Evolutionary conservation across 2,113 vertebrate genomes (phyloP).

Genomic region (Calyptomena viridis): DNA sequence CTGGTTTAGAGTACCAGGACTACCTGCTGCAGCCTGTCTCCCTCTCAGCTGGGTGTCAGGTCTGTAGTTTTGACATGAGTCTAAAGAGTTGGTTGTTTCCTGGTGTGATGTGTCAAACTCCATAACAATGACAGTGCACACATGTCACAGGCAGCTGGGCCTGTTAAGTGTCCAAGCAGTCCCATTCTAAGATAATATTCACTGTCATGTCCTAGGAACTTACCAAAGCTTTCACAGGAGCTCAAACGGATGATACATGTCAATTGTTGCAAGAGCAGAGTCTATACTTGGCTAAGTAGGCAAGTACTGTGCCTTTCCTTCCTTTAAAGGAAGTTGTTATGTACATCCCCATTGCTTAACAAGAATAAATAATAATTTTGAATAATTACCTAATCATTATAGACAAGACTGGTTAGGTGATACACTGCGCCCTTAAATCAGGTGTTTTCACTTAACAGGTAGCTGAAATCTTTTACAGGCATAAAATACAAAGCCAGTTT

Average conservation of each 20-base stretch:
- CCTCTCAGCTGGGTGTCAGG: background rate
- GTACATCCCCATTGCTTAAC: background rate
- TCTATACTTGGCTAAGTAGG: background rate
- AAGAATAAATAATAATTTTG: background rate
- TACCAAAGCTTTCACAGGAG: background rate
- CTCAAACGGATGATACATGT: background rate
- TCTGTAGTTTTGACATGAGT: rapidly evolving
- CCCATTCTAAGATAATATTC: background rate
- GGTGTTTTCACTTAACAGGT: background rate
- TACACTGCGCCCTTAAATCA: background rate
- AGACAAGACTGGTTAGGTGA: background rate
- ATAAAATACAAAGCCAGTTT: background rate
- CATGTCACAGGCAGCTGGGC: rapidly evolving
- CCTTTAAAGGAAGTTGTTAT: background rate
- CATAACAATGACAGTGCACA: rapidly evolving
- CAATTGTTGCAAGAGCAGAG: background rate
- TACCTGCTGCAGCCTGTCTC: background rate
- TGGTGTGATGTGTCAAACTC: background rate
- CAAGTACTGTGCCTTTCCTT: background rate
- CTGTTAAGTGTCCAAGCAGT: background rate
- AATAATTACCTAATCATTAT: background rate
- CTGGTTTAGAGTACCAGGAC: background rate
- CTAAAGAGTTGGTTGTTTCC: background rate
- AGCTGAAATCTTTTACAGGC: background rate
- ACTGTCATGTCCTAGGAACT: background rate